These are phyloP conservation scores for Oryzias javanicus DNA, from an alignment of 2,113 vertebrate genomes.

Conservation along the genomic window DNA sequence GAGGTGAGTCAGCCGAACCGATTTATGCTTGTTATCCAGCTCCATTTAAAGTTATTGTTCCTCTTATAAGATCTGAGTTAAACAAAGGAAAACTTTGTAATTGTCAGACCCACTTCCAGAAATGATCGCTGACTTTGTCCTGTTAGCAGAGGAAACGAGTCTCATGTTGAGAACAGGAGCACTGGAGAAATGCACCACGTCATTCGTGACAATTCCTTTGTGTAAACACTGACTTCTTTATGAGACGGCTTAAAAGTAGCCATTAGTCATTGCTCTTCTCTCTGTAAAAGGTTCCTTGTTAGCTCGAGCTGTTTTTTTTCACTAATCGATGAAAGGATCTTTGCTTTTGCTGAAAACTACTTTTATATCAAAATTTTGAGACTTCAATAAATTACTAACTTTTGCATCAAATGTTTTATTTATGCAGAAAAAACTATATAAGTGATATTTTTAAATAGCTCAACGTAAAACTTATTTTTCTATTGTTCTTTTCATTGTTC, in stretches of 20 bases:
- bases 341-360: not conserved
- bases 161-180: not conserved
- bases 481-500: no score
- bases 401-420: no score
- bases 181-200: not conserved
- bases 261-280: constrained; percentile 22
- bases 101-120: constrained; percentile 43
- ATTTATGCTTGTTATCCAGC: constrained; percentile 30
- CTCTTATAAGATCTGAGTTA: constrained; percentile 13
- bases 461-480: no score
- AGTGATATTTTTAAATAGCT: no score
- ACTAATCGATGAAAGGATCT: constrained; percentile 1
- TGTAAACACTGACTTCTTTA: constrained; percentile 2
- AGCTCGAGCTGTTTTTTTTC: not conserved
- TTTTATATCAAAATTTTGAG: not conserved
- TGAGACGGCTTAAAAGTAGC: not conserved
- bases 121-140: constrained; percentile 16
- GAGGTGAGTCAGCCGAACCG: constrained; percentile 82
- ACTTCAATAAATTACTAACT: not conserved
- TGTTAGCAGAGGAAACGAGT: constrained; percentile 3
- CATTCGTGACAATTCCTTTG: constrained; percentile 9
- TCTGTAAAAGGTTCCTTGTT: not conserved
- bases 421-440: no score
- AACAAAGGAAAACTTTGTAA: constrained; percentile 37
- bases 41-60: constrained; percentile 38